Conservation (phyloP, 2,888 invertebrate genomes). For the Cephus spinipes region DNA sequence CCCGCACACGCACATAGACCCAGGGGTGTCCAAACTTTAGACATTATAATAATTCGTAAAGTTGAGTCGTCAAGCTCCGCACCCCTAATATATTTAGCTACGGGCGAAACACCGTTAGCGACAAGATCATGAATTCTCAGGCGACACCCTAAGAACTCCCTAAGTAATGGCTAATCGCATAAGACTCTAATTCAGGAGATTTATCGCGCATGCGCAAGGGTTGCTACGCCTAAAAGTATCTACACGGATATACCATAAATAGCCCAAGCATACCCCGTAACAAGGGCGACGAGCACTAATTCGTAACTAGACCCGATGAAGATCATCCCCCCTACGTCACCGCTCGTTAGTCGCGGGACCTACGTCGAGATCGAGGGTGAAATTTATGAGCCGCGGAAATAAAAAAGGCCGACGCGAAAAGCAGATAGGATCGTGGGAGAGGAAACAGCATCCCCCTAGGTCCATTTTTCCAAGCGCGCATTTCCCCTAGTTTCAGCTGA, state of each 20-base stretch:
- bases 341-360: not conserved
- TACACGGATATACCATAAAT: not conserved
- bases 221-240: not conserved
- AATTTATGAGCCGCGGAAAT: not conserved
- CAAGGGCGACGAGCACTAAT: not conserved
- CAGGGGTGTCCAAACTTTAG: not conserved
- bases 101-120: not conserved
- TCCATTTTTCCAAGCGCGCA: not conserved
- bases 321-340: not conserved
- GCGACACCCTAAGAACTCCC: not conserved
- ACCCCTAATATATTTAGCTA: not conserved
- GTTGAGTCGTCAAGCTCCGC: conserved; percentile 31
- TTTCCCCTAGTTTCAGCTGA: not conserved
- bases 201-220: not conserved
- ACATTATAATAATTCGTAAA: conserved; percentile 22
- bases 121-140: not conserved
- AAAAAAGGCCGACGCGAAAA: not conserved
- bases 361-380: not conserved
- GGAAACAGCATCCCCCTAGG: not conserved
- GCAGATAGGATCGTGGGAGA: not conserved
- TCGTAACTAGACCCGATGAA: not conserved
- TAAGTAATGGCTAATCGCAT: not conserved
- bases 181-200: not conserved
- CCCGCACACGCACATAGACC: not conserved
- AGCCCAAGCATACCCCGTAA: not conserved